Base-by-base conservation (phyloP, 2,113 vertebrate genomes). In the Charadrius vociferus region DNA sequence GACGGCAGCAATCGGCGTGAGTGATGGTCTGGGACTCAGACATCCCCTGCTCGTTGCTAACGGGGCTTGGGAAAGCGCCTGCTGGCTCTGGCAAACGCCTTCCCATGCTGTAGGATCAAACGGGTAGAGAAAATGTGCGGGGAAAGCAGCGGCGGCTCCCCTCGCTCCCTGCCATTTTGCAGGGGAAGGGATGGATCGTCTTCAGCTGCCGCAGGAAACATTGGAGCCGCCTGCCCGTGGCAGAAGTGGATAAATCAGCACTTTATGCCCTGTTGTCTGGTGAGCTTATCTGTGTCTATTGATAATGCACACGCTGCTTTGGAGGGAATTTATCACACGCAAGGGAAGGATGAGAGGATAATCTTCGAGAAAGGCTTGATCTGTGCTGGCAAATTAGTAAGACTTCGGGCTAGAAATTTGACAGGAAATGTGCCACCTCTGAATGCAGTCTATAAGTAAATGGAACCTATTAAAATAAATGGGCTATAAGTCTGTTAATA, bases 201-300 rank as follows among this genome's bases (percentile, higher is more conserved):
- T 27, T 18, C 10, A 61, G 56, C 34, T n/a, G 73, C 29, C 19
- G 39, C 19, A 10, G 86, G 24, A n/a, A n/a, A 5, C 1, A 8
- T 1, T 1, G 32, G 74, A 16, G n/a, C 43, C 7, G 12, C 24
- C 17, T 12, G 49, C 36, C 18, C 4, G 3, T 15, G 15, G 2
- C 74, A 82, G 52, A 23, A 50, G 34, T 4, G 43, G 66, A 39
- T 65, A 74, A 89, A 86, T 84, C 7, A 94, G n/a, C 21, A 6
- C 4, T 50, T 39, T 12, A 16, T 21, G 6, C 61, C 81, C 37
- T 29, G 7, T 32, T 56, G 16, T 65, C 81, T 30, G 50, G 47
- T 58, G 41, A 89, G 61, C 47, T 65, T 80, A 6, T n/a, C 79
- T 10, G 37, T 58, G 66, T 5, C 37, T 34, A 8, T 20, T 27